phyloP scores from a whole-genome alignment of 2,888 invertebrate genomes.

The Teinopalpus imperialis region DNA sequence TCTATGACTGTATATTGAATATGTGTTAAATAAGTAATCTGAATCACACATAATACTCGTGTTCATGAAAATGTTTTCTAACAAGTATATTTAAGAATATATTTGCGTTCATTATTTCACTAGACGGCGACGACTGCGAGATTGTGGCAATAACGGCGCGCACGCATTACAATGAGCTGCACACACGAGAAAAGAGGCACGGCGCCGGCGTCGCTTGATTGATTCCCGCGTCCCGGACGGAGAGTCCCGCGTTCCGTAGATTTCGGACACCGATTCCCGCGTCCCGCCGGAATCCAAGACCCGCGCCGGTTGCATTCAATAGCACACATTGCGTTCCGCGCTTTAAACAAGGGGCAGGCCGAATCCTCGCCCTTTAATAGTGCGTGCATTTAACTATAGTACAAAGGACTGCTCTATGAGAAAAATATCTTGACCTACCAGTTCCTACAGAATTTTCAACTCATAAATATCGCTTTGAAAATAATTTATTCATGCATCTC shows the following conservation, averaged over 20 bases:
- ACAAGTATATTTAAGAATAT: constrained; percentile 37
- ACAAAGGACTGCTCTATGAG: constrained; percentile 78
- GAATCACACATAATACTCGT: too few relatives aligned
- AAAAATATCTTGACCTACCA: constrained; percentile 81
- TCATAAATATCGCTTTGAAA: constrained; percentile 59
- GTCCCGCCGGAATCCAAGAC: constrained; percentile 12
- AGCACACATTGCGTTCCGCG: constrained; percentile 29
- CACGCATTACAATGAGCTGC: constrained; percentile 59
- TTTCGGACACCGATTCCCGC: constrained; percentile 1
- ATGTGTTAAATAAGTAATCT: too few relatives aligned
- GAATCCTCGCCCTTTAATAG: constrained; percentile 73
- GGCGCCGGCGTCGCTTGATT: constrained; percentile 36
- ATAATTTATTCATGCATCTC: constrained; percentile 80
- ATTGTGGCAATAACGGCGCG: constrained; percentile 67
- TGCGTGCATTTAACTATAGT: constrained; percentile 73
- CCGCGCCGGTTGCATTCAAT: constrained; percentile 36
- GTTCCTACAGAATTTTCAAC: constrained; percentile 71
- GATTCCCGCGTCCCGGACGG: constrained; percentile 30
- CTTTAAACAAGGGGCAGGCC: constrained; percentile 44
- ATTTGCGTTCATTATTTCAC: constrained; percentile 67
- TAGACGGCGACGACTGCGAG: constrained; percentile 46
- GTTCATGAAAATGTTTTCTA: background rate
- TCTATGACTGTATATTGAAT: too few relatives aligned
- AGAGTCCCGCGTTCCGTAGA: constrained; percentile 29
- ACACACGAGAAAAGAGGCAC: constrained; percentile 42